A percentile compares a stretch with the other conserved stretches of the same genome.
Evolutionary conservation across 35 echinoderm and acorn worm genomes (phyloP).

Genomic region (Apostichopus parvimensis): DNA sequence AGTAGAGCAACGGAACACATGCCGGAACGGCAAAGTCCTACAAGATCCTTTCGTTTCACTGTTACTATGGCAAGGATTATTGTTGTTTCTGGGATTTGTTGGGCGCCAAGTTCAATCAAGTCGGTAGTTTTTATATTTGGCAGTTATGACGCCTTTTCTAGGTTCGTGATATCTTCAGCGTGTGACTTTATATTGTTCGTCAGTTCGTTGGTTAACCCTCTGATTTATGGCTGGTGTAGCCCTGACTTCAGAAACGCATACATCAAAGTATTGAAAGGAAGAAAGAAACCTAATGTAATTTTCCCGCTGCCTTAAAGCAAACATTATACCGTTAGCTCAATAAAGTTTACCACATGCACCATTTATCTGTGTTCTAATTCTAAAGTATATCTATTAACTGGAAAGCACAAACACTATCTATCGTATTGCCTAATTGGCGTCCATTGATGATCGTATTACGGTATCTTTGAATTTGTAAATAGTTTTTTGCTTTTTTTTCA

Average conservation of each 20-base stretch:
- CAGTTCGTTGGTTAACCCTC: slow-evolving; percentile 19
- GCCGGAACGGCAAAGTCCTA: not conserved
- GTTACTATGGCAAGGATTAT: slow-evolving; percentile 43
- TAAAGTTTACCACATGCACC: too few relatives aligned
- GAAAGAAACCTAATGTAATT: not conserved
- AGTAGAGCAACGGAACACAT: not conserved
- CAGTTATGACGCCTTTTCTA: not conserved
- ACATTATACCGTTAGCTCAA: too few relatives aligned
- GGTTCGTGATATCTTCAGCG: slow-evolving; percentile 39
- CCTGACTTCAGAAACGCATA: slow-evolving; percentile 32
- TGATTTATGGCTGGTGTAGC: slow-evolving; percentile 30
- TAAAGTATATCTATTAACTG: too few relatives aligned
- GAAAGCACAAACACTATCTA: too few relatives aligned
- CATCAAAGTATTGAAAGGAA: not conserved
- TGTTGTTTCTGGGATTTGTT: slow-evolving; percentile 15
- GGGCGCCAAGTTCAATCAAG: slow-evolving; percentile 34
- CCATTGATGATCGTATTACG: too few relatives aligned
- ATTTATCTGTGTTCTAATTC: too few relatives aligned
- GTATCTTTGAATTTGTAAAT: too few relatives aligned
- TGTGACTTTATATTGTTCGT: slow-evolving; percentile 20
- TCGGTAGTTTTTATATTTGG: slow-evolving; percentile 8
- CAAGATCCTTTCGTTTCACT: slow-evolving; percentile 7
- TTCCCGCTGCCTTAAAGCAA: not conserved
- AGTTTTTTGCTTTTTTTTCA: too few relatives aligned
- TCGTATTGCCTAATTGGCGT: too few relatives aligned